These are phyloP conservation scores for Branchipolynoe longqiensis DNA, from an alignment of 2,888 invertebrate genomes.

Conservation along the genomic window DNA sequence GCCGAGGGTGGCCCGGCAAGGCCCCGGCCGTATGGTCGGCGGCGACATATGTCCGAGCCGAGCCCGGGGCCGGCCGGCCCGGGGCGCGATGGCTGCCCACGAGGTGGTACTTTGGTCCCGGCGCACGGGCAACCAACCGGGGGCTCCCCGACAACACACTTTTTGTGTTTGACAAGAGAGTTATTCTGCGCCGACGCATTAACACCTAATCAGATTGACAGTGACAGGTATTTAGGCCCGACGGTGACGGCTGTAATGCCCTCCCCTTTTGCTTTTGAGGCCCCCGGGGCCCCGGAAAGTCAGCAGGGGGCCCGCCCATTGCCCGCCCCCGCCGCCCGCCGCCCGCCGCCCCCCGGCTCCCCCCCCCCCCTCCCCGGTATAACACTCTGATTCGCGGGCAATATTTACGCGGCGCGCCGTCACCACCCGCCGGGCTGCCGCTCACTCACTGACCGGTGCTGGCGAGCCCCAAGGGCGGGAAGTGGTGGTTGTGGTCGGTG, in stretches of 20 bases:
- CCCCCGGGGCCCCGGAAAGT: neutral
- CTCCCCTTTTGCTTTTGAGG: neutral
- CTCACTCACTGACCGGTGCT: neutral
- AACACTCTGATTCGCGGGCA: slow-evolving; percentile 16
- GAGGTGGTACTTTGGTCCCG: slow-evolving; percentile 38
- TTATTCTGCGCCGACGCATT: slow-evolving; percentile 40
- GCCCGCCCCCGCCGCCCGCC: neutral
- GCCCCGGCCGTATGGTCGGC: no score
- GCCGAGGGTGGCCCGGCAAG: no score
- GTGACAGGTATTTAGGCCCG: slow-evolving; percentile 46
- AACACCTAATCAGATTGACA: slow-evolving; percentile 56
- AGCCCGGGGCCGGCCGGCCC: neutral
- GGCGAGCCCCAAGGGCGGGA: neutral
- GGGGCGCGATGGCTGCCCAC: neutral
- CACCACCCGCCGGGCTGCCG: slow-evolving; percentile 14
- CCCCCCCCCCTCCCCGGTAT: slow-evolving; percentile 17
- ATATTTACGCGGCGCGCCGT: slow-evolving; percentile 41
- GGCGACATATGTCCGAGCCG: neutral
- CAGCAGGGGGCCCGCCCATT: slow-evolving; percentile 22
- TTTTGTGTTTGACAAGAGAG: slow-evolving; percentile 59
- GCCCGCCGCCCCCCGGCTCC: neutral
- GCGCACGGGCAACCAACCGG: neutral
- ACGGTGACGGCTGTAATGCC: neutral
- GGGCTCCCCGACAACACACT: slow-evolving; percentile 31
- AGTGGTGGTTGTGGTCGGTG: neutral